These are phyloP conservation scores for Automeris io DNA, from an alignment of 2,888 invertebrate species.

Conservation along the genomic window DNA sequence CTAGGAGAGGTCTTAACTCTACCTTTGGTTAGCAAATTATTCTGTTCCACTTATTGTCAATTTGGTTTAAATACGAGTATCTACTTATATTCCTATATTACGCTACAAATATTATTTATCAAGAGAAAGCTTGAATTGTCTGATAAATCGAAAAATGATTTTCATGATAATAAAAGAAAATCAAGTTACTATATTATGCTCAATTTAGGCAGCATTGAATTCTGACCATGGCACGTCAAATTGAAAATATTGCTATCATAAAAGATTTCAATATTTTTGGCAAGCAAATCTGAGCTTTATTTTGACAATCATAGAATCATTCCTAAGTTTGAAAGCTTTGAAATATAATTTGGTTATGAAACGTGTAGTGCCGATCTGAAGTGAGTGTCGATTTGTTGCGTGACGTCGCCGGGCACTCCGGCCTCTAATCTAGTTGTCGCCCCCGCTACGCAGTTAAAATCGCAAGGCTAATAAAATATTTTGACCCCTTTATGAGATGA, in stretches of 20 bases:
- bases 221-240: constrained; percentile 37
- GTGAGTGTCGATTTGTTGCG: constrained; percentile 44
- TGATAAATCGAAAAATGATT: too few relatives aligned
- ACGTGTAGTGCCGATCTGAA: constrained; percentile 21
- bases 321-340: constrained; percentile 5
- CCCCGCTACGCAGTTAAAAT: constrained; percentile 70
- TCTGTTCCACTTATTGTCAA: too few relatives aligned
- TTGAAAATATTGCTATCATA: constrained; percentile 20
- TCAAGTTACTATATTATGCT: constrained; percentile 29
- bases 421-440: constrained; percentile 68
- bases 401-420: constrained; percentile 41
- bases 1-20: too few relatives aligned
- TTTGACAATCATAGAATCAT: not conserved
- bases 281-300: constrained; percentile 18
- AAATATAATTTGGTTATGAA: constrained; percentile 18
- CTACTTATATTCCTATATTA: too few relatives aligned
- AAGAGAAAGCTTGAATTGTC: too few relatives aligned
- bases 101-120: too few relatives aligned
- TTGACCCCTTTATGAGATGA: constrained; percentile 74
- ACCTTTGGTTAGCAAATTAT: too few relatives aligned
- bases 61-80: too few relatives aligned
- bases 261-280: constrained; percentile 1
- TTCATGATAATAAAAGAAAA: constrained; percentile 12
- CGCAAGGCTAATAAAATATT: constrained; percentile 77
- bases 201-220: constrained; percentile 35